phyloP scores from a whole-genome alignment of 2,888 invertebrate genomes.

The Hirtodrosophila cameraria region DNA sequence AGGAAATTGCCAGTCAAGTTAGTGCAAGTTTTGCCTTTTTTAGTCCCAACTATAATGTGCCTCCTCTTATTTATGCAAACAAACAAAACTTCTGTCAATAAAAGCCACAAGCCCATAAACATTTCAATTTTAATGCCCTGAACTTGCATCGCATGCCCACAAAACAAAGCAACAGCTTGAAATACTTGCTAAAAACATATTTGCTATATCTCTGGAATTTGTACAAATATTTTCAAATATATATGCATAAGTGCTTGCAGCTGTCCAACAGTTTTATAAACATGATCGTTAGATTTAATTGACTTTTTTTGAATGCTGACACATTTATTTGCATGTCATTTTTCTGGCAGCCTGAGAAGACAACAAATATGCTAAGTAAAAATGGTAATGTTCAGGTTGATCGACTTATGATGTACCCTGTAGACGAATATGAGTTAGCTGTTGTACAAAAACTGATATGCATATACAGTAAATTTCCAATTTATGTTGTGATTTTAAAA shows the following conservation, averaged over 20 bases:
- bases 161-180: conserved; percentile 20
- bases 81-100: conserved; percentile 41
- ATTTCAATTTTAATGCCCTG: conserved; percentile 38
- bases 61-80: conserved; percentile 26
- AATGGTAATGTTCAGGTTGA: neutral
- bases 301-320: conserved; percentile 44
- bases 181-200: conserved; percentile 2
- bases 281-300: conserved; percentile 57
- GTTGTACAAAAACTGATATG: too few relatives aligned
- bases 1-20: conserved; percentile 56
- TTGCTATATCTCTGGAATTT: conserved; percentile 2
- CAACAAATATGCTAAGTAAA: conserved; percentile 5
- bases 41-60: neutral
- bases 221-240: conserved; percentile 4
- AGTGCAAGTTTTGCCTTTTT: conserved; percentile 25
- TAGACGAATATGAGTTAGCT: too few relatives aligned
- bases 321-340: conserved; percentile 41
- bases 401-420: conserved; percentile 1
- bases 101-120: conserved; percentile 41
- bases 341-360: conserved; percentile 7
- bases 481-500: too few relatives aligned
- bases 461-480: too few relatives aligned
- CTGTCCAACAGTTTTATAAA: conserved; percentile 34
- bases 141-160: conserved; percentile 3
- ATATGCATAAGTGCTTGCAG: conserved; percentile 23